Base-by-base conservation (phyloP, 2,888 invertebrate species). In the Leucoptera coffeella region DNA sequence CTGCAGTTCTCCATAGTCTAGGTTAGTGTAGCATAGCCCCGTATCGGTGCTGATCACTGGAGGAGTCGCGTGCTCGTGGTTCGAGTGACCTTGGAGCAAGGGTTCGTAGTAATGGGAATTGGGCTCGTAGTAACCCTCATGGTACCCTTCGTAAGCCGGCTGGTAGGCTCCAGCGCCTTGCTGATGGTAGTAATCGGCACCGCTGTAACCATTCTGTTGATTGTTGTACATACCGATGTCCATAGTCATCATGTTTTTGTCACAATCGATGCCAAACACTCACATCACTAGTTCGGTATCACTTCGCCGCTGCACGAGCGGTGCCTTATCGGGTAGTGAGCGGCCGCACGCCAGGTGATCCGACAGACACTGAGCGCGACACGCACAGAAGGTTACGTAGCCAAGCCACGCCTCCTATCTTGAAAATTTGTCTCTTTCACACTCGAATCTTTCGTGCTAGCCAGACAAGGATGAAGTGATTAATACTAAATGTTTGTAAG, bases 11-110 rank as follows among this genome's bases (percentile, higher is more conserved):
- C 77, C 77, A 42, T 88, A 89, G 54, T 92, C 91, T 40, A 92
- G 60, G 51, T 91, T 91, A 1, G 91, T 91, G 52, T 92, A 92
- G 52, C 90, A 89, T 31, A 92, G 69, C 1, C 91, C 91, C 22
- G 88, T 82, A 44, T 88, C 88, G 2, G 87, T 84, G 45, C 83
- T 87, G 38, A 90, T 88, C 23, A 89, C 87, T 9, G 80, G 76
- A 3, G 78, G 61, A 1, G 72, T 51, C 12, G 72, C 62, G 29
- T 67, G 69, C 27, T 64, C 62, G 28, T 54, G 59, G 28, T 61
- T 43, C 14, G 59, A 49, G 29, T 71, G 67, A 33, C 65, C 50
- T 35, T 59, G 52, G 26, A 69, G 44, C 28, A 75, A 47, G 5
- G 61, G 59, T 32, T 69, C 65, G 45, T 76, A 77, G 41, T 74